These are phyloP conservation scores for Schrankia costaestrigalis DNA, from an alignment of 2,888 invertebrate genomes.

Conservation along the genomic window DNA sequence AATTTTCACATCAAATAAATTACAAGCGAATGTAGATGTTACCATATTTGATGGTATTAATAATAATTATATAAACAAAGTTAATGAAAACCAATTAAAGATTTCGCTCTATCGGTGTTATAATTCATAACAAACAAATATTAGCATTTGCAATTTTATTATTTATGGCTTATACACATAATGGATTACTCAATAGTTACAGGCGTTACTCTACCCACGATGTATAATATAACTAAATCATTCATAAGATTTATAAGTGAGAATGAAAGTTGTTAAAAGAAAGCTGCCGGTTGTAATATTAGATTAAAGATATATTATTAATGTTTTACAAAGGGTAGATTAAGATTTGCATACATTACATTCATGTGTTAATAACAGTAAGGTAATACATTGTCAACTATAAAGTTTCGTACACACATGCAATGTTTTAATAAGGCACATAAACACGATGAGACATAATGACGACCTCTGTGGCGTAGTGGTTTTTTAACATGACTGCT, in stretches of 20 bases:
- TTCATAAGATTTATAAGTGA: conserved; percentile 40
- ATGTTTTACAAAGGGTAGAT: conserved; percentile 42
- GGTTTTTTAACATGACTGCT: background rate
- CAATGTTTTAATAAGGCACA: conserved; percentile 8
- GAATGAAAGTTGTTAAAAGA: conserved; percentile 49
- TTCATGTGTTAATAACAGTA: conserved; percentile 20
- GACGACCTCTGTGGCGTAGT: background rate
- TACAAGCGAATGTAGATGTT: conserved; percentile 19
- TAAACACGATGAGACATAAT: conserved; percentile 3
- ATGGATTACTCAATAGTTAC: conserved; percentile 30
- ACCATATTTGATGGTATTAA: conserved; percentile 25
- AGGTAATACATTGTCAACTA: no score
- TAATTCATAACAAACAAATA: conserved; percentile 29
- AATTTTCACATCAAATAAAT: conserved; percentile 16
- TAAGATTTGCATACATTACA: conserved; percentile 49
- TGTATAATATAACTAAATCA: conserved; percentile 33
- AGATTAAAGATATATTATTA: conserved; percentile 44
- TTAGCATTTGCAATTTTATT: conserved; percentile 31
- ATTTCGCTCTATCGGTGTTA: conserved; percentile 32
- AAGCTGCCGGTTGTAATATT: conserved; percentile 39
- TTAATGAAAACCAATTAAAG: conserved; percentile 35
- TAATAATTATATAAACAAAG: conserved; percentile 33
- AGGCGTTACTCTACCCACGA: conserved; percentile 27
- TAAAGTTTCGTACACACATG: no score
- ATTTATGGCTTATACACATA: conserved; percentile 26